phyloP scores from a whole-genome alignment of 2,113 vertebrate genomes.

The Motacilla tschutschensis region DNA sequence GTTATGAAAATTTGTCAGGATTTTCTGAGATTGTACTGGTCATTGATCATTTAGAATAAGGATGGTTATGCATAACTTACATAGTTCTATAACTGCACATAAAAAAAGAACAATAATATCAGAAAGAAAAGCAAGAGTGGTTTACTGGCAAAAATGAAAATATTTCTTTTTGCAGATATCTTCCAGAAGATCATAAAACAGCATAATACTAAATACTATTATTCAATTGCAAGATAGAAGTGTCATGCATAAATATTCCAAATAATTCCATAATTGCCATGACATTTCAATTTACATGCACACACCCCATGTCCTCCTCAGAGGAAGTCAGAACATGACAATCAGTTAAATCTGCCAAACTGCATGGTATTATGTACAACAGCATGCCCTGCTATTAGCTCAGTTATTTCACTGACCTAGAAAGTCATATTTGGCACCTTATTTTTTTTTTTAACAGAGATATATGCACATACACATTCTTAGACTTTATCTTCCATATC shows the following conservation, averaged over 20 bases:
- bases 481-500: background rate
- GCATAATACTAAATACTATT: background rate
- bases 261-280: background rate
- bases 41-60: background rate
- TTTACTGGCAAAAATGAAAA: background rate
- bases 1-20: background rate
- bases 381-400: background rate
- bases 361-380: background rate
- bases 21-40: background rate
- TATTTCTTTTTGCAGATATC: background rate
- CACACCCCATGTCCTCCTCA: background rate
- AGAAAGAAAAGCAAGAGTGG: background rate
- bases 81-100: background rate
- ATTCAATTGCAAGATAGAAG: background rate
- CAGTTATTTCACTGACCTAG: background rate
- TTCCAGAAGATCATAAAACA: background rate
- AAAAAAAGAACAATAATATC: background rate
- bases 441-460: background rate
- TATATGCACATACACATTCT: background rate
- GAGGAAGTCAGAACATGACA: background rate
- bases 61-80: background rate
- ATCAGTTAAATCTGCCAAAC: background rate
- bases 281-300: background rate
- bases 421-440: background rate
- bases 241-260: background rate